Base-by-base conservation (phyloP, 53 echinoderm and acorn worm genomes). In the Echinometra lucunter region DNA sequence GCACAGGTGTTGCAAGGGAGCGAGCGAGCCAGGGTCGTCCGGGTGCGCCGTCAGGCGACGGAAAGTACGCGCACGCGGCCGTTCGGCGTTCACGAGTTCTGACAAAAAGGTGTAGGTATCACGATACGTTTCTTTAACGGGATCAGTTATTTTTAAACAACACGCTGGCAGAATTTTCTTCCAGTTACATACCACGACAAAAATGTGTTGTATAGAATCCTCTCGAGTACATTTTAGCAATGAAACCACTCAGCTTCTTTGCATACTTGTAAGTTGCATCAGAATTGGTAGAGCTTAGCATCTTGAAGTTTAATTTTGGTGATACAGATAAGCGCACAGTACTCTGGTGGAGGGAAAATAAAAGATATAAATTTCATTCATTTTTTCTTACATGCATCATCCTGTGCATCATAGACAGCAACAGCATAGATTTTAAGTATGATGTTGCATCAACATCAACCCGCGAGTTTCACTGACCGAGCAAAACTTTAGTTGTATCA, bases 1-100 rank as follows among this genome's bases (percentile, higher is more conserved):
- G 47, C 92, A 72, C 92, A 91, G 92, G 92, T 91, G 92, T 72
- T 35, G 63, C 37, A 63, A n/a, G 23, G 34, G 45, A 82, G 82
- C 40, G 82, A 63, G 63, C 18, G 81, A 40, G 81, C 1, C 11
- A 19, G 81, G 44, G 40, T 81, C 81, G 23, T 7, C 37, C 15
- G 16, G n/a, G 74, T 28, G 25, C 81, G 44, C 45, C 81, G 81
- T 44, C 44, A 42, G 21, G 23, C 81, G 23, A 21, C 42, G 23
- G 49, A 85, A 85, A 85, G 28, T 49, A 85, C 45, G 30, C 45
- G 28, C 85, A 49, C 49, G 85, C 85, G 30, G 28, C 49, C 85
- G 85, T 53, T 49, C 10, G 53, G 78, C 78, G 21, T 42, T 42
- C 78, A 23, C 78, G 18, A 78, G 42, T 38, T 78, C 42, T 6